These are phyloP conservation scores for Thera britannica DNA, from an alignment of 2,888 invertebrate genomes.

Conservation along the genomic window DNA sequence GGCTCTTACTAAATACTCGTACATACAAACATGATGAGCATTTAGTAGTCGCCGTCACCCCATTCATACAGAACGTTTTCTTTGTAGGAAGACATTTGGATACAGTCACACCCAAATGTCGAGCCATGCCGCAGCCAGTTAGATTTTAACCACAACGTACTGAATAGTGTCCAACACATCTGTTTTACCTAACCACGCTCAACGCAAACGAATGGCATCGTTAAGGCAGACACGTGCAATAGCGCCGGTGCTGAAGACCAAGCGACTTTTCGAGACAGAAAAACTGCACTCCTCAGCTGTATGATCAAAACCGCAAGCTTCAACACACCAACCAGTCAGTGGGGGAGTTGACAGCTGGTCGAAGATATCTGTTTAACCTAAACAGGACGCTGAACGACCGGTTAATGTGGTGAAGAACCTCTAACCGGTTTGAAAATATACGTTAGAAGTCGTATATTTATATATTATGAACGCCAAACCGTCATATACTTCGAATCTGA, in stretches of 20 bases:
- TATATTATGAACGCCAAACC: neutral
- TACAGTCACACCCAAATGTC: neutral
- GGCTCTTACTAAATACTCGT: constrained; percentile 6
- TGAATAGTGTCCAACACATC: constrained; percentile 4
- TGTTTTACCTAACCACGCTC: constrained; percentile 5
- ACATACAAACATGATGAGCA: constrained; percentile 6
- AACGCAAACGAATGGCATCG: neutral
- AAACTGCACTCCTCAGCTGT: constrained; percentile 4
- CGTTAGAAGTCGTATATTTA: neutral
- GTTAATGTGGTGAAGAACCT: neutral
- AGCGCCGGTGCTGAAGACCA: neutral
- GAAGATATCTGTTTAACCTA: neutral
- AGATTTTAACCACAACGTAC: constrained; percentile 2
- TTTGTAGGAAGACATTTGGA: neutral
- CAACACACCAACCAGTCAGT: neutral
- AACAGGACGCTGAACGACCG: neutral
- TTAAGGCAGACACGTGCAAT: constrained; percentile 7
- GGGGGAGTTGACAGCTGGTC: neutral
- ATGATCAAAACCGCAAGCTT: neutral
- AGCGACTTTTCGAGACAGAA: constrained; percentile 2
- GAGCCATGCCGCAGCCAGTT: neutral
- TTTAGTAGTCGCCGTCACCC: neutral
- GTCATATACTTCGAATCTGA: neutral
- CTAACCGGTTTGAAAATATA: neutral
- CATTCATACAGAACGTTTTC: neutral